Base-by-base conservation (phyloP, 1,140 invertebrate species). In the Mycetomoellerius zeteki region DNA sequence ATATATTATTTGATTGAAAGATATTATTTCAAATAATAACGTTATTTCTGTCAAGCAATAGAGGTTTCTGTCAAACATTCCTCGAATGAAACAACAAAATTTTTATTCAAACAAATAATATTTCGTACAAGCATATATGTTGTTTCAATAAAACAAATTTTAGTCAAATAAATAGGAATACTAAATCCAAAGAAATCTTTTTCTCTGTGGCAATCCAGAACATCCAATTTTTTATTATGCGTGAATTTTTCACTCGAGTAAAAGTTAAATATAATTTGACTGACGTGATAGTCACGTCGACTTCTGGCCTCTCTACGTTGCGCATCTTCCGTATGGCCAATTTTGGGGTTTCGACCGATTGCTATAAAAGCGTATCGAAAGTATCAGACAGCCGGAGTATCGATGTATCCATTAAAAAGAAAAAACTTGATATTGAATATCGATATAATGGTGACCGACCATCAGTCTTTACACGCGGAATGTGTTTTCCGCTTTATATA, bases 391-490 rank as follows among this genome's bases (percentile, higher is more conserved):
- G 64, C 71, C 62, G 21, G 56, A 24, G 56, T 87, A 87, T 90
- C 84, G 88, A 73, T 30, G 21, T 87, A 87, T 62, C 89, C 73
- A 89, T 90, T 90, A 90, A 89, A 89, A 87, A 58, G 62, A 77
- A 89, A 62, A 87, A n/a, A 85, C 12, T 78, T n/a, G 85, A 84
- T 89, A 89, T 89, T 77, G 85, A 21, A 58, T 89, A 89, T 73
- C 89, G 85, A 58, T 52, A 73, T 71, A 77, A 82, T 54, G 77
- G 67, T 71, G 52, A 33, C 47, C 43, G 65, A 24, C 65, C 52
- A 67, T 87, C 78, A 77, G 52, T 80, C 37, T 64, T 60, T 52
- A 8, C 12, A n/a, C 24, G 71, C 47, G 2, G 10, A 73, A 81
- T 56, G 60, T 54, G 47, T 81, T 78, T 64, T 72, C 47, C 21